These are phyloP conservation scores for Parauchenoglanis ngamensis DNA, from an alignment of 2,797 vertebrate species.

Conservation along the genomic window DNA sequence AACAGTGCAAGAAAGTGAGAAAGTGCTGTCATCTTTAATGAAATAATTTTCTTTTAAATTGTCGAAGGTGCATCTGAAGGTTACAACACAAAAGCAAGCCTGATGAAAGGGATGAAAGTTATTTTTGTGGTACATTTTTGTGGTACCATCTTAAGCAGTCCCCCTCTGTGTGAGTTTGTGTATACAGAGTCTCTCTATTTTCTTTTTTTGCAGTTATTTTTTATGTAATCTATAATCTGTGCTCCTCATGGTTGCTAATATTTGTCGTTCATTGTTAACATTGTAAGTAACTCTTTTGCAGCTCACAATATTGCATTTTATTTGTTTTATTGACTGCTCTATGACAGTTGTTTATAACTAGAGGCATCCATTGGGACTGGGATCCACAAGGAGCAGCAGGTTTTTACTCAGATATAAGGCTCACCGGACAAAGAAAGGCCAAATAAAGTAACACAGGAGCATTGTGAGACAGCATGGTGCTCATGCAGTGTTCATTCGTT, in stretches of 20 bases:
- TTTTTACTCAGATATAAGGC: neutral
- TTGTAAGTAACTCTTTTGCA: neutral
- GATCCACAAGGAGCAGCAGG: neutral
- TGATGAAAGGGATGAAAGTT: neutral
- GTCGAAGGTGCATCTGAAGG: constrained; percentile 6
- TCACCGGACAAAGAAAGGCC: neutral
- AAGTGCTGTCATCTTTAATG: neutral
- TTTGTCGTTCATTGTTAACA: neutral
- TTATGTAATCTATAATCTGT: neutral
- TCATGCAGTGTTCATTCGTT: neutral
- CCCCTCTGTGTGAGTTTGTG: neutral
- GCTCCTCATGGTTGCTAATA: neutral
- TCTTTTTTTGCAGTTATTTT: neutral
- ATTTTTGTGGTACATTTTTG: neutral
- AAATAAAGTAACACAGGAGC: neutral
- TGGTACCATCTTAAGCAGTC: neutral
- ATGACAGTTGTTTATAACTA: neutral
- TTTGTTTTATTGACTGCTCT: neutral
- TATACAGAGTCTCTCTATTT: neutral
- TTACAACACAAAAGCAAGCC: constrained; percentile 14
- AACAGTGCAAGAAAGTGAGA: neutral
- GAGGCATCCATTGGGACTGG: neutral
- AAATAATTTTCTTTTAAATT: neutral
- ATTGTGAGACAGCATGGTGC: neutral
- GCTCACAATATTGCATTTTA: neutral